Evolutionary conservation across 2,888 invertebrate species (phyloP).

Genomic region (Alloscopus bannaensis): DNA sequence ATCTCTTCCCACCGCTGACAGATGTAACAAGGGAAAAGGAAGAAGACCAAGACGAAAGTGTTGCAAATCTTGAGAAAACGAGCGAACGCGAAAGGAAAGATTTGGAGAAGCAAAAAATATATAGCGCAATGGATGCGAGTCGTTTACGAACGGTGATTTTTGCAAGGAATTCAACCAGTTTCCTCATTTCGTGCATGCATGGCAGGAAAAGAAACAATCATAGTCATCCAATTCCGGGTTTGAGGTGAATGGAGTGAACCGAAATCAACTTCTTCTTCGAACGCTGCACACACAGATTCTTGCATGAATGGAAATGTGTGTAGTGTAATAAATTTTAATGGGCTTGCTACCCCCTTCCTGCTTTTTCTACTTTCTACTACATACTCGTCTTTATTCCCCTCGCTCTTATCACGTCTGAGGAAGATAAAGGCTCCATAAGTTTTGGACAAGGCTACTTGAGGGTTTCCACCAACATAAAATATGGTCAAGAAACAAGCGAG

Average conservation of each 20-base stretch:
- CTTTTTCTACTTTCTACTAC: background rate
- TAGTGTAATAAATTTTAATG: constrained; percentile 16
- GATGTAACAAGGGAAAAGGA: constrained; percentile 14
- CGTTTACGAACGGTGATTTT: constrained; percentile 17
- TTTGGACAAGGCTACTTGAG: too few relatives aligned
- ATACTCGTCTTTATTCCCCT: too few relatives aligned
- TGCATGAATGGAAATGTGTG: constrained; percentile 3
- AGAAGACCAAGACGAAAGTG: background rate
- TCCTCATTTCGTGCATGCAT: too few relatives aligned
- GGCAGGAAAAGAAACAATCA: too few relatives aligned
- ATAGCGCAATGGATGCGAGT: too few relatives aligned
- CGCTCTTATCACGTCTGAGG: too few relatives aligned
- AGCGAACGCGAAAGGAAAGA: background rate
- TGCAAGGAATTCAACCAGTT: constrained; percentile 18
- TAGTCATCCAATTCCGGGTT: too few relatives aligned
- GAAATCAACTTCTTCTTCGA: background rate
- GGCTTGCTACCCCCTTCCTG: background rate
- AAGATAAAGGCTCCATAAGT: too few relatives aligned
- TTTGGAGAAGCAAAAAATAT: background rate
- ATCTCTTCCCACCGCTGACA: constrained; percentile 20
- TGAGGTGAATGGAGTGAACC: too few relatives aligned
- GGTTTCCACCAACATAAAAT: too few relatives aligned
- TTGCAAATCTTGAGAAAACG: background rate
- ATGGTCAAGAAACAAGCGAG: too few relatives aligned
- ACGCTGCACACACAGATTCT: background rate